Base-by-base conservation (phyloP, 2,888 invertebrate species). In the Mystacides longicornis region DNA sequence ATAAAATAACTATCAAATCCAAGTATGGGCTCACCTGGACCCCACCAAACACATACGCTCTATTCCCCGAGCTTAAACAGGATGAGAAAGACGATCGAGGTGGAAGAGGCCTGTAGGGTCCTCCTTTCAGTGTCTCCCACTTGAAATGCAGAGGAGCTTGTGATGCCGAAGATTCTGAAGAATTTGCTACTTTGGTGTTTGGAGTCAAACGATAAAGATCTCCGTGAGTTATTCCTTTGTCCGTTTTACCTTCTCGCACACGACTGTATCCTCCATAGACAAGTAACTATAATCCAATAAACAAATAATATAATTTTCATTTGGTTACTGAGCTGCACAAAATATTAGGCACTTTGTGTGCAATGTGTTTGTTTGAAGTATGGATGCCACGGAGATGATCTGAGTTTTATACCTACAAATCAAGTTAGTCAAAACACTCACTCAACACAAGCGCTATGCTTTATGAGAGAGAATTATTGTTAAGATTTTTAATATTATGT, bases 41-140 rank as follows among this genome's bases (percentile, higher is more conserved):
- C 1, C 95, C 95, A 0, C 95, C 95, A 69, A 92, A 96, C 57
- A 88, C 81, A 64, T 89, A 88, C 0, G 86, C 89, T 52, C 81
- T 77, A 57, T 81, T 80, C 83, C 19, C 83, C 76, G 42, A 81
- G 74, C 57, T 69, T 68, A 59, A 49, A 77, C 71, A 5, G 86
- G 82, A 74, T 7, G 87, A 82, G 65, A 89, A 82, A 16, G 88
- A 85, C 64, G 87, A 81, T 65, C 87, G 75, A 65, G 83, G 71
- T 0, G 86, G 81, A 3, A 81, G 77, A 4, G 87, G 81, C 55
- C 75, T 75, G 48, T 72, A 68, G 1, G 89, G 88, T 23, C 81
- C 77, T 52, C 86, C 76, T 68, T 89, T 89, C 1, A 83, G 77
- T 19, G 71, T 68, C 5, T 72, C 68, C 87, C 83, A 94, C 73